Evolutionary conservation across 1,140 invertebrate species (phyloP).

Genomic region (Anastrepha obliqua): DNA sequence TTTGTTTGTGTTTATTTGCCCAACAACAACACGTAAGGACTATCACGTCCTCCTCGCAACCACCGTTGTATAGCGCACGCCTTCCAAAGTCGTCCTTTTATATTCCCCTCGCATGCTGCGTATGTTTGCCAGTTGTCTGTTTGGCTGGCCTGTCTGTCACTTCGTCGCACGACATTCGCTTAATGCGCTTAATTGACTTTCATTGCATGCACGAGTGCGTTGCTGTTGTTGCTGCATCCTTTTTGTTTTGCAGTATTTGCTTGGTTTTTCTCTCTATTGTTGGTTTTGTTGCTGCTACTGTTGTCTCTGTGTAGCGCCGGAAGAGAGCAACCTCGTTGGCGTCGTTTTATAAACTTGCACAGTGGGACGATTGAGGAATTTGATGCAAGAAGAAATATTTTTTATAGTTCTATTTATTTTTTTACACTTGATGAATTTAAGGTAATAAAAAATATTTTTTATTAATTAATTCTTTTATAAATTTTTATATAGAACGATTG

Average conservation of each 20-base stretch:
- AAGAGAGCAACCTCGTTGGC: background rate
- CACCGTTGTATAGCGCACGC: background rate
- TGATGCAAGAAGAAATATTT: too few relatives aligned
- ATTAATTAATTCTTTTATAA: too few relatives aligned
- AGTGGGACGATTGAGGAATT: background rate
- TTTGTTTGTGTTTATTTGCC: conserved; percentile 10
- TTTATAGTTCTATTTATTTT: too few relatives aligned
- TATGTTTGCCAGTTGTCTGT: background rate
- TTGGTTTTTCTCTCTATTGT: background rate
- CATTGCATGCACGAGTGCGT: conserved; percentile 45
- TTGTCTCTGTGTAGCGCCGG: background rate
- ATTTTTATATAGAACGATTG: too few relatives aligned
- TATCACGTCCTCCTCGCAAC: background rate
- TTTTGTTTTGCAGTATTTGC: background rate
- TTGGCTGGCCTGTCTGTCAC: background rate
- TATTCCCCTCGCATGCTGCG: background rate
- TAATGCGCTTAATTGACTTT: conserved; percentile 52
- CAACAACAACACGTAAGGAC: background rate
- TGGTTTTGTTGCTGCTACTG: background rate
- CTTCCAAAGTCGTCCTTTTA: background rate
- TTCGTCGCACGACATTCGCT: conserved; percentile 15
- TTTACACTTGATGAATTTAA: too few relatives aligned
- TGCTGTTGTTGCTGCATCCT: conserved; percentile 21
- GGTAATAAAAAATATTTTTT: too few relatives aligned
- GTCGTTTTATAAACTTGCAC: background rate